Base-by-base conservation (phyloP, 92 coral and sea anemone genomes). In the Phymanthus crucifer region DNA sequence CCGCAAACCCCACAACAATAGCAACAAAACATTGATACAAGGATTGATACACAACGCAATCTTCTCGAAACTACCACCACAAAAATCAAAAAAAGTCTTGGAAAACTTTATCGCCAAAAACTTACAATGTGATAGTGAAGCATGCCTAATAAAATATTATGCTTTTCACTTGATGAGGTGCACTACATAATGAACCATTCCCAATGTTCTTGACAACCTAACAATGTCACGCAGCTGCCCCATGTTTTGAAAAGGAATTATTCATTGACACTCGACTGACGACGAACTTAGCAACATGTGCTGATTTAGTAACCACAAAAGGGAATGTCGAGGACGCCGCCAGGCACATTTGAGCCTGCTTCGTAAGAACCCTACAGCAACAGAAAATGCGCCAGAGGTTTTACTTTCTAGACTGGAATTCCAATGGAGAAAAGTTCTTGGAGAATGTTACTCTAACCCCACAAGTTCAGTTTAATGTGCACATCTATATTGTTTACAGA, bases 371-470 rank as follows among this genome's bases (percentile, higher is more conserved):
- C n/a, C n/a, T n/a, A n/a, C n/a, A n/a, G n/a, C 32, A 34, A 17
- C 0, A 5, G 32, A 79, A 37, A 24, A 92, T 92, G 97, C 80
- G 26, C 38, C 80, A 56, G 16, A 90, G 83, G 71, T 72, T 73
- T 52, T 93, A 83, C 56, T 76, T 93, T 9, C 66, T 93, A 1
- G 97, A 93, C 47, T 93, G 97, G 97, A 91, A 90, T 5, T 82
- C 92, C 3, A 89, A 78, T 40, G 97, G 94, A 6, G 88, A 83
- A 45, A 31, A 38, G 33, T 90, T 84, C 69, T 72, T 93, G 37
- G 83, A 93, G 52, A 88, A 87, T n/a, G 66, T 90, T 24, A 71
- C 91, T 1, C 40, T 93, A 34, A 81, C 97, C 54, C 78, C 92
- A 17, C 90, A 90, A 73, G 83, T 84, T 35, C 87, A 85, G 50